Conservation (phyloP, 2,797 vertebrate genomes). For the Dendrocincla tyrannina region DNA sequence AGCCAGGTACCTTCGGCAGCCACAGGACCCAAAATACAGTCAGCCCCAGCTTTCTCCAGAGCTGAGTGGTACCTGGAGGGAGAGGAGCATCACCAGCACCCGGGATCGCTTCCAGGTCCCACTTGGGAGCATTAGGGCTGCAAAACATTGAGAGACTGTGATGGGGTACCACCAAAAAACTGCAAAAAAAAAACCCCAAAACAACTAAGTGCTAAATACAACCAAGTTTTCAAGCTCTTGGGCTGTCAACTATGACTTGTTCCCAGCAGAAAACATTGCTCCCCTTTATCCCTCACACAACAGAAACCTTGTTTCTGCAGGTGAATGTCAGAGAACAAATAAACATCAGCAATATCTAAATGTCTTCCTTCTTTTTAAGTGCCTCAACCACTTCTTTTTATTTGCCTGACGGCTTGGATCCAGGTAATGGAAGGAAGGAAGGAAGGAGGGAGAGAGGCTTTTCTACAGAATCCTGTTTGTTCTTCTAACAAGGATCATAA, state of each 20-base stretch:
- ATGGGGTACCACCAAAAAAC: not conserved
- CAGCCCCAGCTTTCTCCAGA: not conserved
- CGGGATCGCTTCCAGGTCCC: not conserved
- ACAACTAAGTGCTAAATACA: not conserved
- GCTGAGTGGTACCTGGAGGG: not conserved
- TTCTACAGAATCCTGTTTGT: not conserved
- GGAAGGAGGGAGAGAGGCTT: not conserved
- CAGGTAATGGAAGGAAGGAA: not conserved
- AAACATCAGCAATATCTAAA: not conserved
- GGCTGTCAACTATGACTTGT: not conserved
- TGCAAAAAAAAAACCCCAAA: not conserved
- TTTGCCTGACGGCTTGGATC: not conserved
- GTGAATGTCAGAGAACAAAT: not conserved
- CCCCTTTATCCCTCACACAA: not conserved
- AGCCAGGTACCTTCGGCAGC: not conserved
- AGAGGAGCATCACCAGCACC: not conserved
- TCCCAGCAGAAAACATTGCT: not conserved
- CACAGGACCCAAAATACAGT: rapidly evolving
- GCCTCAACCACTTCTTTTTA: not conserved
- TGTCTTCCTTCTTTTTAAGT: not conserved
- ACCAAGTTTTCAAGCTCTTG: not conserved
- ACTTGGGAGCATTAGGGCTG: rapidly evolving
- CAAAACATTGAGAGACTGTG: not conserved
- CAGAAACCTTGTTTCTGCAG: not conserved
- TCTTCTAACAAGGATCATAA: not conserved